These are phyloP conservation scores for Eurosta solidaginis DNA, from an alignment of 1,140 invertebrate species.

Conservation along the genomic window DNA sequence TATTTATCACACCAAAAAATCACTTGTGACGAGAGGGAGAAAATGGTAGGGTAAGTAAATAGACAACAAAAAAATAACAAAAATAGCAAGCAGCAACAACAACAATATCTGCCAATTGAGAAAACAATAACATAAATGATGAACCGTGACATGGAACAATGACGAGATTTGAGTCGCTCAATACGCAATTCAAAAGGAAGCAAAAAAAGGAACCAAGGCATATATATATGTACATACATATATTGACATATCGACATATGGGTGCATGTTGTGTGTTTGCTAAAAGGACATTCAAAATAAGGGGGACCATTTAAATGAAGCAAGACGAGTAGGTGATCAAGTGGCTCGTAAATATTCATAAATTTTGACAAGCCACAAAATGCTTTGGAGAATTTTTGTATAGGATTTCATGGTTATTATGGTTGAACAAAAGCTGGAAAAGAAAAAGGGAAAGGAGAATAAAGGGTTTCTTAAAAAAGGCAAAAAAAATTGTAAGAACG, in stretches of 20 bases:
- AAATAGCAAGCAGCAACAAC: not conserved
- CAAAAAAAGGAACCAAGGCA: too few relatives aligned
- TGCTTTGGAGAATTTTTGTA: not conserved
- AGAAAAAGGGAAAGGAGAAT: not conserved
- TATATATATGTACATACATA: not conserved
- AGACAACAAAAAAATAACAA: not conserved
- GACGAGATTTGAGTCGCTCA: not conserved
- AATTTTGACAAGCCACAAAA: constrained; percentile 5
- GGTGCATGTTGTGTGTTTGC: not conserved
- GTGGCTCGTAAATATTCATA: constrained; percentile 19
- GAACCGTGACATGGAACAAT: constrained; percentile 9
- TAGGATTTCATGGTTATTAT: not conserved
- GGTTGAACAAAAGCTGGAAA: not conserved
- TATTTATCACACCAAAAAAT: constrained; percentile 24
- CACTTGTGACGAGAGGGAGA: not conserved
- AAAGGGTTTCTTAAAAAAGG: too few relatives aligned
- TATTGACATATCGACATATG: not conserved
- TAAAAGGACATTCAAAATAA: not conserved
- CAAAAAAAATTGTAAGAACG: too few relatives aligned
- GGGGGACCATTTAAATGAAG: not conserved
- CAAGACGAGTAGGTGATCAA: not conserved
- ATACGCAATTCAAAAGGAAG: not conserved
- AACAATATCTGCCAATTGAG: not conserved
- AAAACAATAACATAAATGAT: not conserved
- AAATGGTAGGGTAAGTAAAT: too few relatives aligned